Evolutionary conservation across 2,888 invertebrate genomes (phyloP), one percentile per base, ranked within the genome.

Genomic region (Creontiades dilutus): DNA sequence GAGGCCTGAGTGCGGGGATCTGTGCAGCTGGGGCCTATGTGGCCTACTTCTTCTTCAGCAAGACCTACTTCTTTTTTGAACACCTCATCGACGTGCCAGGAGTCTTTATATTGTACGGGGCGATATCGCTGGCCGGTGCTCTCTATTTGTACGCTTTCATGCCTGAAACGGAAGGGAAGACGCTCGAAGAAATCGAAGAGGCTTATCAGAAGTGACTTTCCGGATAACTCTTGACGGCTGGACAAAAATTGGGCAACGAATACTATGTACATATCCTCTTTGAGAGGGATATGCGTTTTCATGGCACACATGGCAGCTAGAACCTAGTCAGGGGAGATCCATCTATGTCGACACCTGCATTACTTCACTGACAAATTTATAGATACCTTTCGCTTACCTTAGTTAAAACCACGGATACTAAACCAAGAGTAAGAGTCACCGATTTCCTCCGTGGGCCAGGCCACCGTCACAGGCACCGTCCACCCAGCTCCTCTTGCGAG

Each of bases 101-200:
- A 11, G 89, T 84, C 28, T 84, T 89, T 28, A 27, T 89, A 48
- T 27, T 82, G 1, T 89, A 89, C 55, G 84, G 89, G 4, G 46
- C 68, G 27, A 68, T 89, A 47, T 82, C 84, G 5, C 27, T 82
- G 14, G 27, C 19, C 19, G 89, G 89, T 19, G 84, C 48, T 13
- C 14, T 75, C 12, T 89, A 84, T 47, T 52, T 89, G 4, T 75
- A 84, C 75, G n/a, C 47, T 16, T 48, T 84, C n/a, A 82, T 84
- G 84, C 89, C 89, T 0, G 89, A 89, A 75, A 89, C 89, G 19
- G 89, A 89, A 75, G 89, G 89, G 14, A 89, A 89, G 19, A 82
- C 82, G 12, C 55, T 89, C 27, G 16, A 23, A 12, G 89, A 89
- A 16, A 89, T 89, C 3, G 84, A 89, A 84, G 23, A 61, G 23